These are phyloP conservation scores for Malurus elegans DNA, from an alignment of 2,113 vertebrate species.

Conservation along the genomic window DNA sequence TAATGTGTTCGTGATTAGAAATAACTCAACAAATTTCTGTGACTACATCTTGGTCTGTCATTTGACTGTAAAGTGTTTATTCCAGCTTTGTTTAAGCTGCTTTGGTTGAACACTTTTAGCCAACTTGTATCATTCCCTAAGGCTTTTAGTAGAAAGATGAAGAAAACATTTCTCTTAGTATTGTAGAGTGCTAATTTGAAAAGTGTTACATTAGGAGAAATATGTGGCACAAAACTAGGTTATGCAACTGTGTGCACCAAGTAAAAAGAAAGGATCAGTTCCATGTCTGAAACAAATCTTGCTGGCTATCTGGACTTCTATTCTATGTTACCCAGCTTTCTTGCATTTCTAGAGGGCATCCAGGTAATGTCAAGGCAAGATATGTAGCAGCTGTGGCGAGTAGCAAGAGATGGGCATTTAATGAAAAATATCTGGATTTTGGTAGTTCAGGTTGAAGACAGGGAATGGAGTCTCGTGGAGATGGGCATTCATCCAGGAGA, in stretches of 20 bases:
- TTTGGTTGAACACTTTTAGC: neutral
- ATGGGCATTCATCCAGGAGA: neutral
- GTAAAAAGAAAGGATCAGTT: neutral
- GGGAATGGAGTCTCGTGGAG: neutral
- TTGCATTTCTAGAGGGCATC: neutral
- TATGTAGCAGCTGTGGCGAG: neutral
- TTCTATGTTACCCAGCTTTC: neutral
- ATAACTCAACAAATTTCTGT: neutral
- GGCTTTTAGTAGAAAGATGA: neutral
- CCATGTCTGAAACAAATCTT: neutral
- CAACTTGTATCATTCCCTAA: neutral
- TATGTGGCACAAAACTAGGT: neutral
- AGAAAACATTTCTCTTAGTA: constrained; percentile 3
- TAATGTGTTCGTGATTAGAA: neutral
- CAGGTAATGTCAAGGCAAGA: neutral
- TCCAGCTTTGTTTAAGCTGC: constrained; percentile 1
- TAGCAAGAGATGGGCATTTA: neutral
- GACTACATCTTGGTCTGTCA: neutral
- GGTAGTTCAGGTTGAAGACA: neutral
- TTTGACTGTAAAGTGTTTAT: neutral
- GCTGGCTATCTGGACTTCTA: neutral
- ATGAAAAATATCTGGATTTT: neutral
- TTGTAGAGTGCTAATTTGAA: neutral
- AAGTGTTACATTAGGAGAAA: neutral
- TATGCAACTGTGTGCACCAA: neutral